phyloP scores from a whole-genome alignment of 2,113 vertebrate genomes.

The Ifrita kowaldi region DNA sequence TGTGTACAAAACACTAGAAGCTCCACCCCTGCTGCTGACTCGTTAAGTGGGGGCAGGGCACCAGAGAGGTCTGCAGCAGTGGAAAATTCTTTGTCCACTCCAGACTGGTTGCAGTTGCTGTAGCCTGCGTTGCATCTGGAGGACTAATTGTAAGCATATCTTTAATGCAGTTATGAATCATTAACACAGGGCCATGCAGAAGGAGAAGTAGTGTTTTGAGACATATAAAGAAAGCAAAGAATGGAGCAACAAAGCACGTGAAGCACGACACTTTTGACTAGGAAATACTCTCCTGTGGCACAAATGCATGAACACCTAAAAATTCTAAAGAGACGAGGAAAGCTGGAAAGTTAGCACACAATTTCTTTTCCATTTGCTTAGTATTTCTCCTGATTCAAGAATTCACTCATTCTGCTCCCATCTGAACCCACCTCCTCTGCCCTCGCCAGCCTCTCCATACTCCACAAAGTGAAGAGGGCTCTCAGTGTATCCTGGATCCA shows the following conservation, averaged over 20 bases:
- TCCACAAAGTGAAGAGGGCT: constrained; percentile 26
- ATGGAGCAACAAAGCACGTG: background rate
- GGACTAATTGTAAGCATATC: constrained; percentile 7
- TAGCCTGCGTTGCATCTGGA: background rate
- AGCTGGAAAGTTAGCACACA: background rate
- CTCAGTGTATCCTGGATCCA: constrained; percentile 21
- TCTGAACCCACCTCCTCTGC: constrained; percentile 34
- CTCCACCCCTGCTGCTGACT: background rate
- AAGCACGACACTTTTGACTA: background rate
- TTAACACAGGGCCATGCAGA: background rate
- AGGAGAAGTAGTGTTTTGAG: background rate
- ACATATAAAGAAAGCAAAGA: background rate
- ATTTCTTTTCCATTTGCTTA: background rate
- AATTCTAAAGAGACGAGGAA: background rate
- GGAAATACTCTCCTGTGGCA: background rate
- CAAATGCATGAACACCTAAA: background rate
- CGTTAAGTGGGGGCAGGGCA: background rate
- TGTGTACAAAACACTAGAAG: background rate
- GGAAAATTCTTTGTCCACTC: background rate
- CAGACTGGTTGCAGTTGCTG: background rate
- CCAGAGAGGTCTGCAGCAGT: background rate
- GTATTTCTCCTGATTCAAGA: background rate
- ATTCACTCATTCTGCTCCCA: background rate
- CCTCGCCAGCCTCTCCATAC: constrained; percentile 14
- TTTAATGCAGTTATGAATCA: background rate